Conservation (phyloP, 1,140 invertebrate genomes). For the Hesperophylax magnus region DNA sequence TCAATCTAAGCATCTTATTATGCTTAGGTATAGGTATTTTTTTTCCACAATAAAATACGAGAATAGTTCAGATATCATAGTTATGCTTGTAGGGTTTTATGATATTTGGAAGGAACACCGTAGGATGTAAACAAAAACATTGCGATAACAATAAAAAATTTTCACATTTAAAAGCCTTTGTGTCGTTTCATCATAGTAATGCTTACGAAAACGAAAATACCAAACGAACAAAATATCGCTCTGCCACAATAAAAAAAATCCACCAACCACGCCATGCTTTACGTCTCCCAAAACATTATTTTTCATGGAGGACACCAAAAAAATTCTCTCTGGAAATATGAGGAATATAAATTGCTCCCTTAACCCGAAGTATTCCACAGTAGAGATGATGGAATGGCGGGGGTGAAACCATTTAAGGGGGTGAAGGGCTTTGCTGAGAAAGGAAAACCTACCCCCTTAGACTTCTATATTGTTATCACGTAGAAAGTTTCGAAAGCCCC, state of each 20-base stretch:
- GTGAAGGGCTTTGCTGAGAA: slow-evolving; percentile 47
- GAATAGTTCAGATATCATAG: too few species aligned
- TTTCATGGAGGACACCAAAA: slow-evolving; percentile 19
- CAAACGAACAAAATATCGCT: slow-evolving; percentile 24
- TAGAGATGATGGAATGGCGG: slow-evolving; percentile 33
- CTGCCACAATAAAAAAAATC: slow-evolving; percentile 23
- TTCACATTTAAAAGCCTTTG: neutral
- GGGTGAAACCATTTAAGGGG: slow-evolving; percentile 37
- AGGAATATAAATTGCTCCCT: slow-evolving; percentile 58
- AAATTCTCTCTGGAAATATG: slow-evolving; percentile 58
- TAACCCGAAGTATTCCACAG: slow-evolving; percentile 51
- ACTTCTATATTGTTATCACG: slow-evolving; percentile 58
- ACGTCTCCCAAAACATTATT: slow-evolving; percentile 22
- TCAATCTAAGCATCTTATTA: too few species aligned
- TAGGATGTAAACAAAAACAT: neutral
- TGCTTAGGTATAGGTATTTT: too few species aligned
- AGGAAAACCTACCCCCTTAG: slow-evolving; percentile 44
- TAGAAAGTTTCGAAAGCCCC: slow-evolving; percentile 56
- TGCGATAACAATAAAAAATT: slow-evolving; percentile 3
- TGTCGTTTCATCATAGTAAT: slow-evolving; percentile 17
- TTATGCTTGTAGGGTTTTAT: too few species aligned
- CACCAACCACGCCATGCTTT: neutral
- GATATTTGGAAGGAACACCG: too few species aligned
- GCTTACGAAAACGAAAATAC: slow-evolving; percentile 28
- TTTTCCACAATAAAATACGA: too few species aligned